Evolutionary conservation across 2,888 invertebrate genomes (phyloP), one percentile per base, ranked within the genome.

Genomic region (Aphidius colemani): DNA sequence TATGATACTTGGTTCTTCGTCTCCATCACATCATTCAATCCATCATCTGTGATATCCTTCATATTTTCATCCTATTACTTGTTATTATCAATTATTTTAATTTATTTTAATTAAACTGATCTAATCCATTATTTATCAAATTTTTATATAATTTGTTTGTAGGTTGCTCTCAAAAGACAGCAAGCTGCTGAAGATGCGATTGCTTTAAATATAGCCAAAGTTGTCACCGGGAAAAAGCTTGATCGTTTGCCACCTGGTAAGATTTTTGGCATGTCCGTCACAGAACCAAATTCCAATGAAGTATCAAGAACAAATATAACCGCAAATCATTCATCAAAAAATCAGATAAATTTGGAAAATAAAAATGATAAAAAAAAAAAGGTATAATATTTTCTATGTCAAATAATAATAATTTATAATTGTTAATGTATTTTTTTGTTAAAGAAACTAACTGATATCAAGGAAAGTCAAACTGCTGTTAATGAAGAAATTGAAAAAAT

Each of bases 111-210:
- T 11, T 40, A 11, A 53, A 43, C 10, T 7, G 30, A 41, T 53
- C 9, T 43, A 46, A 46, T 46, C 10, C 0, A 2, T 48, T 11
- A 48, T 11, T 48, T 5, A 7, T 8, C 0, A 13, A 48, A 13
- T 7, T 48, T 18, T 6, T 13, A 13, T 7, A 11, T 48, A 48
- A 48, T n/a, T 46, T 8, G 8, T 40, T n/a, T 6, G n/a, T 62
- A 95, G 94, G 96, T 98, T 39, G 97, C 98, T 4, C 82, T 98
- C 63, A 98, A 98, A 84, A 86, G 98, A 10, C 96, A 97, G 81
- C 97, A 98, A 85, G 97, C 97, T 0, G 96, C 96, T 0, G 97
- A 98, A 85, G 97, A 98, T 80, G 96, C 96, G 62, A 96, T 97
- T 71, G 97, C 97, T 0, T 84, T 97, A 64, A 94, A 96, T 60